Evolutionary conservation across 1,140 invertebrate species (phyloP).

Genomic region (Augochlora pura): DNA sequence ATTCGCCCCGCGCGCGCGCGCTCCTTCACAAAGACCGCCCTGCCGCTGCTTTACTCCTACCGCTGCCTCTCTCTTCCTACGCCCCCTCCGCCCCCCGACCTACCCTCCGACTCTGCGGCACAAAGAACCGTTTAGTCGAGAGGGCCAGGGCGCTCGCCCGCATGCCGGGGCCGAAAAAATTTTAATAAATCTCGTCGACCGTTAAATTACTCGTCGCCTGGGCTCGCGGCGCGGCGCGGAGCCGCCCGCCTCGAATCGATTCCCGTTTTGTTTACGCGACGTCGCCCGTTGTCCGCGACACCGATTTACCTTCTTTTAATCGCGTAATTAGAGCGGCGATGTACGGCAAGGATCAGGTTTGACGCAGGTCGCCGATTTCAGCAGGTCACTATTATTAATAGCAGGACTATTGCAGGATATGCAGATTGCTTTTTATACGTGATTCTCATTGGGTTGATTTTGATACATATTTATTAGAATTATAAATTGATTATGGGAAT

Average conservation of each 20-base stretch:
- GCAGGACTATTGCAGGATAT: no score
- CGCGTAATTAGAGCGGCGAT: slow-evolving; percentile 49
- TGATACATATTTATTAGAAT: no score
- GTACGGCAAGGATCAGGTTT: no score
- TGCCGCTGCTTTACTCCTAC: no score
- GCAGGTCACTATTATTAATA: no score
- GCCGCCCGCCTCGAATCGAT: neutral
- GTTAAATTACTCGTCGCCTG: slow-evolving; percentile 67
- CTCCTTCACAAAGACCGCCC: slow-evolving; percentile 29
- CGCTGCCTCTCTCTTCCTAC: neutral
- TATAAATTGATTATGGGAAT: no score
- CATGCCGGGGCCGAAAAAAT: slow-evolving; percentile 51
- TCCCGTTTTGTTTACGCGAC: slow-evolving; percentile 40
- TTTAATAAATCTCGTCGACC: slow-evolving; percentile 70
- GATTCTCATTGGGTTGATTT: no score
- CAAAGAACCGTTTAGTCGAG: slow-evolving; percentile 58
- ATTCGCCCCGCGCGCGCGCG: slow-evolving; percentile 30
- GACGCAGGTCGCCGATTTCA: no score
- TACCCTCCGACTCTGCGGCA: no score
- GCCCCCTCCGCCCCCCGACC: neutral
- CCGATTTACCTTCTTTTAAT: slow-evolving; percentile 65
- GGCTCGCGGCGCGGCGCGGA: neutral
- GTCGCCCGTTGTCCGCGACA: slow-evolving; percentile 17
- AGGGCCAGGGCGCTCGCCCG: slow-evolving; percentile 38
- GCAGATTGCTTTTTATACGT: no score